phyloP scores from a whole-genome alignment of 2,888 invertebrate genomes.

The Parasteatoda lunata region DNA sequence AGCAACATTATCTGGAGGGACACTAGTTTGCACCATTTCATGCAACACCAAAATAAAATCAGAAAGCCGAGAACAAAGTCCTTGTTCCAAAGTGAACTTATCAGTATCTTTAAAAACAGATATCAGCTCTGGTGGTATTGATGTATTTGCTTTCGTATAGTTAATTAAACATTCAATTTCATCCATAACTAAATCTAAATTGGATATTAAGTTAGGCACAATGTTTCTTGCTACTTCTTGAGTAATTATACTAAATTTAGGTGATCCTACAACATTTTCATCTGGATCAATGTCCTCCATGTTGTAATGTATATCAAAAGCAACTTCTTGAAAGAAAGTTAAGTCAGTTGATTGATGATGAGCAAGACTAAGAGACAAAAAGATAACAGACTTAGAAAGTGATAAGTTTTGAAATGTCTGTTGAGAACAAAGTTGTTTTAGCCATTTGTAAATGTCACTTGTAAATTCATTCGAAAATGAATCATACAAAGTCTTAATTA shows the following conservation, averaged over 20 bases:
- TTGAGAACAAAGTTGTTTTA: conserved; percentile 61
- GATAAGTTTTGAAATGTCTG: conserved; percentile 53
- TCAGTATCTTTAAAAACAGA: not conserved
- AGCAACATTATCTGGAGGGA: conserved; percentile 32
- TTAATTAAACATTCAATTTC: conserved; percentile 57
- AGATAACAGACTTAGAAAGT: conserved; percentile 51
- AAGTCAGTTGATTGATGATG: conserved; percentile 42
- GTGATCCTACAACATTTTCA: conserved; percentile 21
- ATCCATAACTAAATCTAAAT: conserved; percentile 48
- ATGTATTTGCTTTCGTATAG: conserved; percentile 43
- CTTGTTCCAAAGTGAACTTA: conserved; percentile 34
- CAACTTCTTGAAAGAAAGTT: conserved; percentile 42
- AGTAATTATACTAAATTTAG: conserved; percentile 45
- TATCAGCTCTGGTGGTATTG: conserved; percentile 12
- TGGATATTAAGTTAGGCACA: conserved; percentile 31
- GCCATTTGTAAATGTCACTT: conserved; percentile 44
- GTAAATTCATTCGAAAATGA: conserved; percentile 28
- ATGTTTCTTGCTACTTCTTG: conserved; percentile 24
- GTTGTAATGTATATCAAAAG: conserved; percentile 61
- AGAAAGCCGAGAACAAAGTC: conserved; percentile 33
- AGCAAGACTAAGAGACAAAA: conserved; percentile 52
- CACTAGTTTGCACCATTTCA: conserved; percentile 60
- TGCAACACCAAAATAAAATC: conserved; percentile 41
- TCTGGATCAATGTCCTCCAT: conserved; percentile 64
- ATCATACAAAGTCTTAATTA: conserved; percentile 41